phyloP scores from a whole-genome alignment of 2,113 vertebrate species.

The Salvelinus alpinus region DNA sequence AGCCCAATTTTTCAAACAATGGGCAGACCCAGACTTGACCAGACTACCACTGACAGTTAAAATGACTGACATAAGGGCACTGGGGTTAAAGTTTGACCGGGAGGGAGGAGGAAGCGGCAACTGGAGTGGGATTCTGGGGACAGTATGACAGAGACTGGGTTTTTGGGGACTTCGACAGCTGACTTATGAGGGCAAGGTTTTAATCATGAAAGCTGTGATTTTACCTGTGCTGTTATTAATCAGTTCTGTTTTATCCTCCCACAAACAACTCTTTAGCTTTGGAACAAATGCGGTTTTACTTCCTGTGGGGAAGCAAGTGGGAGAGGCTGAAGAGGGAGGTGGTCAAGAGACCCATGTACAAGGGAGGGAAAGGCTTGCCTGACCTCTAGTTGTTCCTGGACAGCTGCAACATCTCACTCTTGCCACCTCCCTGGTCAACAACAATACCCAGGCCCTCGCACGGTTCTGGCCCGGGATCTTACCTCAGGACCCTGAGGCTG shows the following conservation, averaged over 20 bases:
- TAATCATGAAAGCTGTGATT: slow-evolving; percentile 28
- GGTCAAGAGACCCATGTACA: no score
- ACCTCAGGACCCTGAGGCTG: no score
- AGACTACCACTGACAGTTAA: no score
- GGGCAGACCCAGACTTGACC: not conserved
- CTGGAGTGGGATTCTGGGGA: slow-evolving; percentile 11
- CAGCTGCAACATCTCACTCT: no score
- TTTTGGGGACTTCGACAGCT: slow-evolving; percentile 27
- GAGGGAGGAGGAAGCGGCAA: not conserved
- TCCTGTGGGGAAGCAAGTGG: no score
- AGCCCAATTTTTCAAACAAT: slow-evolving; percentile 24
- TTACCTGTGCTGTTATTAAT: slow-evolving; percentile 17
- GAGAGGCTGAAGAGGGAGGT: no score
- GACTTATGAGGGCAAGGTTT: slow-evolving; percentile 8
- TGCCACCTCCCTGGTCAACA: no score
- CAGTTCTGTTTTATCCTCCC: slow-evolving; percentile 32
- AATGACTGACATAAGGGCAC: not conserved
- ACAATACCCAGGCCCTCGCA: no score
- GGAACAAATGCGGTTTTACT: no score
- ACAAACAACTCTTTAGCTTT: not conserved
- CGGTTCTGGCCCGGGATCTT: no score
- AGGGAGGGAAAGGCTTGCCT: no score
- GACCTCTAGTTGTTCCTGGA: no score
- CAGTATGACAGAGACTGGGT: not conserved
- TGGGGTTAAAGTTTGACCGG: slow-evolving; percentile 10